Evolutionary conservation across 2,113 vertebrate species (phyloP), one percentile per base, ranked within the genome.

Genomic region (Eonycteris spelaea): DNA sequence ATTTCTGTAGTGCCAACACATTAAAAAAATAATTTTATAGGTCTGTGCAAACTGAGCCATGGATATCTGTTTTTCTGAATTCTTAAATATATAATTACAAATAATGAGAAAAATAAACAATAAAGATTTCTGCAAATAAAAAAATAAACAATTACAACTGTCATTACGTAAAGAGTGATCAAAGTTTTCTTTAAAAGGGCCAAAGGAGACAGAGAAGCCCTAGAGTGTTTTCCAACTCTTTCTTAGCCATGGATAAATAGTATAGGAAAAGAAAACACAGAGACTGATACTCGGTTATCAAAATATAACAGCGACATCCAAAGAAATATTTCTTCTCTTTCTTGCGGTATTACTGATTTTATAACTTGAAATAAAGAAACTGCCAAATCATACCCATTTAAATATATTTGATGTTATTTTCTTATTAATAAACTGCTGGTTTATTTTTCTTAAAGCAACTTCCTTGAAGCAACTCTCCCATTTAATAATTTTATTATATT

Each of bases 11-110:
- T 48, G 8, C 8, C 45, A 93, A 97, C 24, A 96, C 71, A 86
- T 92, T 91, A 91, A 97, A 95, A 95, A 92, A 97, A 68, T 71
- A 6, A 7, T 45, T 83, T 95, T 55, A 86, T 73, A 92, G 5
- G 84, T 96, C 86, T 97, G 48, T 83, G 63, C 38, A 96, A 88
- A 55, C 1, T 90, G 40, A 97, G 61, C 57, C 26, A 78, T 55
- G 19, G 33, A 24, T 85, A 74, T 93, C 92, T 96, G 45, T 77
- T 77, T 95, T 95, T 40, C 45, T 77, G 59, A 75, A n/a, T 73
- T 30, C 74, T 89, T 95, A 97, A 97, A 95, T 45, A 92, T 12
- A 38, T 3, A 91, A 5, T 59, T 92, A 82, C 67, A 71, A 85
- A 33, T 40, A 80, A 14, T 53, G 9, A 5, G 48, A 74, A 45